Conservation (phyloP, 2,113 vertebrate genomes). For the Eonycteris spelaea region DNA sequence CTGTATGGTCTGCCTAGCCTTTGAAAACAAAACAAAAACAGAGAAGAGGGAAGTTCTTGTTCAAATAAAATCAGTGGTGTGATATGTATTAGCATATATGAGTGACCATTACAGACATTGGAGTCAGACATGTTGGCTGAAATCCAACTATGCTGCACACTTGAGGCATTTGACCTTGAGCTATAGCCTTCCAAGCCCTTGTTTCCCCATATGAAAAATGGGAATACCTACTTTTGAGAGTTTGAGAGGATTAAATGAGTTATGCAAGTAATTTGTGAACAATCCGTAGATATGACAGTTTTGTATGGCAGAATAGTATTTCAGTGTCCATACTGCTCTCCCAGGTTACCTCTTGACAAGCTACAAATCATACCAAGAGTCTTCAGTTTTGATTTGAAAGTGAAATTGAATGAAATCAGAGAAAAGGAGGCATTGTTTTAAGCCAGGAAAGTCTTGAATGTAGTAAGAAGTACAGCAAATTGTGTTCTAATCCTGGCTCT, state of each 20-base stretch:
- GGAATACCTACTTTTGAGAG: neutral
- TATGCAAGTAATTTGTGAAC: neutral
- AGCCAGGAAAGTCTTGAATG: neutral
- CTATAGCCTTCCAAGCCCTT: neutral
- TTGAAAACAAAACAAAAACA: constrained; percentile 18
- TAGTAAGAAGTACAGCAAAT: neutral
- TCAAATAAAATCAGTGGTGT: neutral
- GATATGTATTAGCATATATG: neutral
- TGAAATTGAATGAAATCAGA: neutral
- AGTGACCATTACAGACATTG: neutral
- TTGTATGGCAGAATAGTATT: neutral
- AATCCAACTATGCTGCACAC: neutral
- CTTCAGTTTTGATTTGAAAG: constrained; percentile 1
- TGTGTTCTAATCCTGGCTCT: neutral
- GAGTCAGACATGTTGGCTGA: neutral
- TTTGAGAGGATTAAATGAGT: constrained; percentile 11
- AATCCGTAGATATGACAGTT: neutral
- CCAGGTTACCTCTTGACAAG: neutral
- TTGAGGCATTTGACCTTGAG: neutral
- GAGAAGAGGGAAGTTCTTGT: neutral
- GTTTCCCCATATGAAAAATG: neutral
- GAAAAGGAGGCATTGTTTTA: constrained; percentile 15
- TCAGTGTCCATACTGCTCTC: neutral
- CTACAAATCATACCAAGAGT: neutral
- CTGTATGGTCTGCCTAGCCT: neutral